A percentile compares a stretch with the other conserved stretches of the same genome.
phyloP scores from a whole-genome alignment of 2,888 invertebrate genomes.

The Dryadula phaetusa region DNA sequence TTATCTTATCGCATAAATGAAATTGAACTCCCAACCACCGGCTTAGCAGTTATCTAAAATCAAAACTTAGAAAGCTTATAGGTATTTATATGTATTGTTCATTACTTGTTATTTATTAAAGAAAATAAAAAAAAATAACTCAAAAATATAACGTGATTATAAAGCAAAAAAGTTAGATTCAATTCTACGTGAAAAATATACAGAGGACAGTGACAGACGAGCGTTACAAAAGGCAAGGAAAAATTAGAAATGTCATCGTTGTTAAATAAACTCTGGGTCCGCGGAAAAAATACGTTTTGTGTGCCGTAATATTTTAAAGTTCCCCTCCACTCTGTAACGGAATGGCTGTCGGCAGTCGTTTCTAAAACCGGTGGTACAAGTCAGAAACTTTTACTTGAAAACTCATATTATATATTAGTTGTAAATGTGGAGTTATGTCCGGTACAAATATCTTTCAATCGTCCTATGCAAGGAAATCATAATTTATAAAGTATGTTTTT shows the following conservation, averaged over 20 bases:
- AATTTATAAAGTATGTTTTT: too few species aligned
- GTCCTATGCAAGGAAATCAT: too few species aligned
- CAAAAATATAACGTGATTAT: background rate
- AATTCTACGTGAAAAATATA: constrained; percentile 24
- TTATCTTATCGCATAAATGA: too few species aligned
- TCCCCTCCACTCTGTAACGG: constrained; percentile 78
- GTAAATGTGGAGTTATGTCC: too few species aligned
- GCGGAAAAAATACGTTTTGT: constrained; percentile 75
- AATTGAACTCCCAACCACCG: too few species aligned
- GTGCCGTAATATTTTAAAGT: constrained; percentile 80
- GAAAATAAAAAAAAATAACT: background rate
- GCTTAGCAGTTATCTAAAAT: too few species aligned
- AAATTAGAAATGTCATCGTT: constrained; percentile 67
- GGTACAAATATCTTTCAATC: too few species aligned
- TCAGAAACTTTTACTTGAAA: background rate
- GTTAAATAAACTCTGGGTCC: constrained; percentile 56
- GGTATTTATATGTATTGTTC: too few species aligned
- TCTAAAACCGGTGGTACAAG: constrained; percentile 55
- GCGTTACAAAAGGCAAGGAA: constrained; percentile 44
- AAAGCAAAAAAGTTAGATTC: background rate
- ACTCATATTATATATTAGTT: too few species aligned
- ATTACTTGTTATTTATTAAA: too few species aligned
- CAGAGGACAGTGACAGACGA: constrained; percentile 20
- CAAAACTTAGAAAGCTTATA: too few species aligned
- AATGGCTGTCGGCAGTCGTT: constrained; percentile 81